Evolutionary conservation across 2,888 invertebrate genomes (phyloP).

Genomic region (Digitonthophagus gazella): DNA sequence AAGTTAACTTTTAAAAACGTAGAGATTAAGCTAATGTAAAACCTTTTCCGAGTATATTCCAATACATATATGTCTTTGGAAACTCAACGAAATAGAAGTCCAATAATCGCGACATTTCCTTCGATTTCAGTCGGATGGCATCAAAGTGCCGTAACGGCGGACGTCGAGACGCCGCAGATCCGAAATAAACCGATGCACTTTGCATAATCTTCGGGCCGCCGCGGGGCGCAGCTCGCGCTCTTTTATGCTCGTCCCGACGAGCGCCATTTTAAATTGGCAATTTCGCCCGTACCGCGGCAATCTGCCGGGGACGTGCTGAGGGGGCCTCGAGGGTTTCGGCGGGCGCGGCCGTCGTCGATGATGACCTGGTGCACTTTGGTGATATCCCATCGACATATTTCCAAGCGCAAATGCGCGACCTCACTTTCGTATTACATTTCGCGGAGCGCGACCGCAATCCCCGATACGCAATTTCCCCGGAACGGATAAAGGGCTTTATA

Average conservation of each 20-base stretch:
- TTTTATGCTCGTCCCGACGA: background rate
- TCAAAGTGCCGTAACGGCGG: constrained; percentile 4
- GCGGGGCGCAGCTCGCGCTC: constrained; percentile 16
- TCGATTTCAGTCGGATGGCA: constrained; percentile 54
- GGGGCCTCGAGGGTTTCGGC: too few relatives aligned
- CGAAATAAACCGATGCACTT: constrained; percentile 16
- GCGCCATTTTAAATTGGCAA: constrained; percentile 14
- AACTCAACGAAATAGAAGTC: background rate
- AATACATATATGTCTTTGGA: constrained; percentile 1
- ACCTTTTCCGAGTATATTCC: background rate
- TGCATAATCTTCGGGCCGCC: constrained; percentile 18
- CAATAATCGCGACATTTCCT: constrained; percentile 55
- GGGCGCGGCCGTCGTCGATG: background rate
- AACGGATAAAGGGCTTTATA: background rate
- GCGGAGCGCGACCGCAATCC: background rate
- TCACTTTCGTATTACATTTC: background rate
- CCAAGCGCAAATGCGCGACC: background rate
- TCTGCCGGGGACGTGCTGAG: constrained; percentile 1
- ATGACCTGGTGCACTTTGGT: constrained; percentile 1
- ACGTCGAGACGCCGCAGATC: constrained; percentile 2
- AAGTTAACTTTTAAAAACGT: too few relatives aligned
- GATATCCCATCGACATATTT: constrained; percentile 15
- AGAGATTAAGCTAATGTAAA: background rate
- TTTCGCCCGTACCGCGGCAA: constrained; percentile 13
- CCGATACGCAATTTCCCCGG: background rate